These are phyloP conservation scores for Palloptera scutellata DNA, from an alignment of 2,888 invertebrate species.

Conservation along the genomic window DNA sequence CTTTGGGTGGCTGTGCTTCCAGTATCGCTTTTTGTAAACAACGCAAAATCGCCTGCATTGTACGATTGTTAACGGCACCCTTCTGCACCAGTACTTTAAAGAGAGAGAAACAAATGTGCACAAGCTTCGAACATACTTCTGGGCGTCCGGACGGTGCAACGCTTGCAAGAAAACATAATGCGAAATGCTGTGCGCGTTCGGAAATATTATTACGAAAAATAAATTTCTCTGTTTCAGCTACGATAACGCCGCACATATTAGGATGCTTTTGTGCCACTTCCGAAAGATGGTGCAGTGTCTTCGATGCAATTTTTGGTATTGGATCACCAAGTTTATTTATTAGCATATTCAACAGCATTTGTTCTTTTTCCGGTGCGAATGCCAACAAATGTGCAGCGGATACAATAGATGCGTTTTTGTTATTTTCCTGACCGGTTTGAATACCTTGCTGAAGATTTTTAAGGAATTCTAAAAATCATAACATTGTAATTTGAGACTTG, in stretches of 20 bases:
- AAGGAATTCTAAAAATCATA: conserved; percentile 51
- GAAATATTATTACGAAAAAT: conserved; percentile 89
- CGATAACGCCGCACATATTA: conserved; percentile 89
- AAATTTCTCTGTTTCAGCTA: conserved; percentile 88
- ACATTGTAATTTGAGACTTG: not conserved
- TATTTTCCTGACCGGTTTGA: conserved; percentile 61
- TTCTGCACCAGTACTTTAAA: conserved; percentile 89
- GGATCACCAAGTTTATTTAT: conserved; percentile 98
- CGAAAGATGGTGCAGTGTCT: conserved; percentile 84
- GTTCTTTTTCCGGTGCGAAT: conserved; percentile 63
- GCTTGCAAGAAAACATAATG: conserved; percentile 89
- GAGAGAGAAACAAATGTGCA: conserved; percentile 92
- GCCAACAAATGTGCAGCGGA: conserved; percentile 55
- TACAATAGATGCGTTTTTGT: conserved; percentile 57
- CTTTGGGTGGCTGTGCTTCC: conserved; percentile 55
- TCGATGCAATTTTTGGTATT: conserved; percentile 79
- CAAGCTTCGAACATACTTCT: conserved; percentile 84
- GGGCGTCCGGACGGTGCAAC: conserved; percentile 76
- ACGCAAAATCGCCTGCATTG: conserved; percentile 83
- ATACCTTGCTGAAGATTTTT: conserved; percentile 61
- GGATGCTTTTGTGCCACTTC: conserved; percentile 85
- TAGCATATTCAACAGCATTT: conserved; percentile 75
- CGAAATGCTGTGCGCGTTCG: conserved; percentile 88
- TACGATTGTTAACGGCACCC: conserved; percentile 82
- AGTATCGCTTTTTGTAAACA: conserved; percentile 79